phyloP scores from a whole-genome alignment of 92 coral and sea anemone species.

The Parazoanthus swiftii region DNA sequence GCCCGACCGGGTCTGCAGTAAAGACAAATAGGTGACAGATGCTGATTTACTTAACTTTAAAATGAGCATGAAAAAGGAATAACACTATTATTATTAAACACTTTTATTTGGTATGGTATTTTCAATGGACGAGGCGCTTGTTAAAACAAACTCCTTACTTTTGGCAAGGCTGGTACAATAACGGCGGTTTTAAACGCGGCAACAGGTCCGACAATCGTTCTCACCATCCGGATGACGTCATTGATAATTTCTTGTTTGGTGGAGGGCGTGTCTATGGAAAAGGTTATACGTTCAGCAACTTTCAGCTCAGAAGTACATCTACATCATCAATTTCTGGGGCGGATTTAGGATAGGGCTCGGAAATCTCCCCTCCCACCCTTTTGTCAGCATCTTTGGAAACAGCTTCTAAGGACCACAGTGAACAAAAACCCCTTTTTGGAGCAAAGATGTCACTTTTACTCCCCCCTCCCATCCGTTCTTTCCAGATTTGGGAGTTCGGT shows the following conservation, averaged over 20 bases:
- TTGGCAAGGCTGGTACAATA: conserved; percentile 86
- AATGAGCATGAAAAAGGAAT: background rate
- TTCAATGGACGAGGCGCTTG: background rate
- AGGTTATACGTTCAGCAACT: background rate
- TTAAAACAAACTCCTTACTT: conserved; percentile 52
- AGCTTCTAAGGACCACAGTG: no score
- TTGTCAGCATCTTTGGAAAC: no score
- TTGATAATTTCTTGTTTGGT: conserved; percentile 69
- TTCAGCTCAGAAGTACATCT: no score
- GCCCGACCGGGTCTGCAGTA: conserved; percentile 89
- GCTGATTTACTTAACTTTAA: background rate
- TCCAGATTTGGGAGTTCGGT: no score
- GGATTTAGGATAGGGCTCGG: no score
- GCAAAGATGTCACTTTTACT: no score
- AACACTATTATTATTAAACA: no score
- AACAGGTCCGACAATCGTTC: conserved; percentile 88
- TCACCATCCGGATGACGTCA: conserved; percentile 72
- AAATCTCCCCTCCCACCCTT: no score
- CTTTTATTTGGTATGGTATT: no score
- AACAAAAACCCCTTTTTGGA: no score
- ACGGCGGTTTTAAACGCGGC: conserved; percentile 93
- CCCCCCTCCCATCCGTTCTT: no score
- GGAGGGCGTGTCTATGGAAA: conserved; percentile 53
- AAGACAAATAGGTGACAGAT: background rate
- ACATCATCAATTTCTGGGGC: no score